Conservation (phyloP, 2,797 vertebrate genomes). For the Silurus lanzhouensis region DNA sequence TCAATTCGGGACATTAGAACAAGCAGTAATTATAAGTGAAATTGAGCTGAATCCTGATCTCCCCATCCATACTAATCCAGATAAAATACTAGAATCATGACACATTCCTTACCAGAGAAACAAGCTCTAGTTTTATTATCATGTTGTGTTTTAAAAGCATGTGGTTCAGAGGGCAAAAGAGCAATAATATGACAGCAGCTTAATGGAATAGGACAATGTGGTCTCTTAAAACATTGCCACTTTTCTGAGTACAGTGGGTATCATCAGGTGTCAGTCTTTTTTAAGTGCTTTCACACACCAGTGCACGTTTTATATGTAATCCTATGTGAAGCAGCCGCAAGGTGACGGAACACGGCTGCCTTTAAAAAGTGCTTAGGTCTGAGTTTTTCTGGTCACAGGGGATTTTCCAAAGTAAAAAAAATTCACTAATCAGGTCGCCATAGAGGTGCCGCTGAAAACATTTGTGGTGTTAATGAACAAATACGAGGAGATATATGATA, state of each 20-base stretch:
- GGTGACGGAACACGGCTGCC: not conserved
- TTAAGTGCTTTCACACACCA: not conserved
- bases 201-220: too few species aligned
- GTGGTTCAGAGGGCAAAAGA: not conserved
- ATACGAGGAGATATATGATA: not conserved
- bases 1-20: conserved; percentile 10
- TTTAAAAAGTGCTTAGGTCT: not conserved
- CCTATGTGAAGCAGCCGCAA: not conserved
- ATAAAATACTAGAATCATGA: not conserved
- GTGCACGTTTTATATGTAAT: not conserved
- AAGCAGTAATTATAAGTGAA: conserved; percentile 26
- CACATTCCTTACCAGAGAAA: not conserved
- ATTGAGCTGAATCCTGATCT: conserved; percentile 25
- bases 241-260: not conserved
- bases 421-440: not conserved
- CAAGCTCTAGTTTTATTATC: not conserved
- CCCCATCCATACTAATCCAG: conserved; percentile 25
- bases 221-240: not conserved
- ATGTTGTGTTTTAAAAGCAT: not conserved
- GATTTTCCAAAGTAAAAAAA: not conserved
- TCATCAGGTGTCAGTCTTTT: not conserved
- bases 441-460: not conserved
- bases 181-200: not conserved
- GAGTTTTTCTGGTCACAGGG: not conserved
- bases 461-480: not conserved